Evolutionary conservation across 2,888 invertebrate species (phyloP).

Genomic region (Cephonodes hylas): DNA sequence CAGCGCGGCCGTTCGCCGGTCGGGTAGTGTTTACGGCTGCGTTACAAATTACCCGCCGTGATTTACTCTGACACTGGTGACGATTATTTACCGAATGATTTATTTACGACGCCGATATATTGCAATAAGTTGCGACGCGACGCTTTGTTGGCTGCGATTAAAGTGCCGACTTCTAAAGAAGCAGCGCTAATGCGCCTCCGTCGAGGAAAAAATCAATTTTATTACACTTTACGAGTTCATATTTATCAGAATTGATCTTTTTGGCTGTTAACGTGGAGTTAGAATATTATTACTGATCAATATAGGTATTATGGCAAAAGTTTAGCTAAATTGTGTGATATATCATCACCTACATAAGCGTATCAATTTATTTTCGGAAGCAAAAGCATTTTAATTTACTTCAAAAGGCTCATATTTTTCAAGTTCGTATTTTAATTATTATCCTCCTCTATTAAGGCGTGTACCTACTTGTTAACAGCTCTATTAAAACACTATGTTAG

Average conservation of each 20-base stretch:
- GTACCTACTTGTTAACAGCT: no score
- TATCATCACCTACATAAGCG: no score
- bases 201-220: not conserved
- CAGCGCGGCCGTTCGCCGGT: conserved; percentile 48
- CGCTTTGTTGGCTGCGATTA: not conserved
- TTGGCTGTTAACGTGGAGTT: not conserved
- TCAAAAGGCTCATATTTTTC: no score
- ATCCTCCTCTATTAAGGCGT: no score
- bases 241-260: conserved; percentile 19
- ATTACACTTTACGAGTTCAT: conserved; percentile 17
- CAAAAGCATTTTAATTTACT: no score
- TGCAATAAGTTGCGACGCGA: conserved; percentile 3
- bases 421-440: no score
- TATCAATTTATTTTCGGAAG: no score
- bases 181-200: not conserved
- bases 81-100: conserved; percentile 61
- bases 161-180: conserved; percentile 8
- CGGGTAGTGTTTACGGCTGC: conserved; percentile 60
- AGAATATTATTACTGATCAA: not conserved
- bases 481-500: no score
- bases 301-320: not conserved
- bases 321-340: not conserved
- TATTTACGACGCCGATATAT: conserved; percentile 34
- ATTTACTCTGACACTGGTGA: conserved; percentile 63
- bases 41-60: conserved; percentile 74